A percentile compares a stretch with the other conserved stretches of the same genome.
phyloP scores from a whole-genome alignment of 2,113 vertebrate species.

The Phylloscopus whistleri region DNA sequence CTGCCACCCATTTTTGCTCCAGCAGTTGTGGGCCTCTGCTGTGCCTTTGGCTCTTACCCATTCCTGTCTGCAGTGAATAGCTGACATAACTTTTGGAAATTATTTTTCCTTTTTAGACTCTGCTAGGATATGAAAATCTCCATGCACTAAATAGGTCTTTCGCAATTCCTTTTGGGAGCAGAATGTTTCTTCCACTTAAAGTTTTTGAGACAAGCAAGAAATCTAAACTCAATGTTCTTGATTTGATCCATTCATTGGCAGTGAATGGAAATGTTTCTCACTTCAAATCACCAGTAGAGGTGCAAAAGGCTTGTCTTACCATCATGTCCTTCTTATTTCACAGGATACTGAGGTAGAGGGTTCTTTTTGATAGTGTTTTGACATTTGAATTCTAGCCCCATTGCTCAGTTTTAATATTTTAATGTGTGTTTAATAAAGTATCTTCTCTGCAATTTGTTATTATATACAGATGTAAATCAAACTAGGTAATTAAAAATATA shows the following conservation, averaged over 20 bases:
- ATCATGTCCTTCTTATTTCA: background rate
- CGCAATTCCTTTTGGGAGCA: background rate
- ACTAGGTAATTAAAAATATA: background rate
- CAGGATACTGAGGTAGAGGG: background rate
- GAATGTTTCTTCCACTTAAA: background rate
- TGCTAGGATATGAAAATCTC: background rate
- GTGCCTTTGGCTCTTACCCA: fast-evolving
- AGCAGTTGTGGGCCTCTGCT: background rate
- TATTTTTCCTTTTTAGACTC: background rate
- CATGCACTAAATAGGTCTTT: background rate
- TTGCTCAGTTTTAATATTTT: background rate
- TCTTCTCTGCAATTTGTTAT: background rate
- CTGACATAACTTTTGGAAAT: background rate
- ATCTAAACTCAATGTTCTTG: background rate
- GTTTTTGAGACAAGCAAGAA: background rate
- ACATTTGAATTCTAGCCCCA: background rate
- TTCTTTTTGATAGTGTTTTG: background rate
- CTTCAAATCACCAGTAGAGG: background rate
- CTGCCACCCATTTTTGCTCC: fast-evolving
- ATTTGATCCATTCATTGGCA: background rate
- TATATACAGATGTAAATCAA: background rate
- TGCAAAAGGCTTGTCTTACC: background rate
- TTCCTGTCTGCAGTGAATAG: background rate
- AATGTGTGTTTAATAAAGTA: background rate
- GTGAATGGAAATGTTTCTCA: background rate